phyloP scores from a whole-genome alignment of 2,888 invertebrate species.

The Odiellus spinosus region DNA sequence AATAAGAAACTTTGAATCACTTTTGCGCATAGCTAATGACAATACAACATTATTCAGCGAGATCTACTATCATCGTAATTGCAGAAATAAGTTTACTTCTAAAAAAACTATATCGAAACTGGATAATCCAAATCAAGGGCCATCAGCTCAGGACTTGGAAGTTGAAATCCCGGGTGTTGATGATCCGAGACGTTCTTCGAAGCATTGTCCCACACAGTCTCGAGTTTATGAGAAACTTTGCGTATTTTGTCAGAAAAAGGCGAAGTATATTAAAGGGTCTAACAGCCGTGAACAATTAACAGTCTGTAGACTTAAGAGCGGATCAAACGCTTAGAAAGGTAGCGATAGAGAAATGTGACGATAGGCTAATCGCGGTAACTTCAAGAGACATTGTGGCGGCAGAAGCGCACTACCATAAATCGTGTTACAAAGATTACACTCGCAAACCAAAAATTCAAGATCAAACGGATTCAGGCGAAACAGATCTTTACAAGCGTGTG shows the following conservation, averaged over 20 bases:
- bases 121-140: neutral
- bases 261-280: neutral
- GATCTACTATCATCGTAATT: neutral
- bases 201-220: neutral
- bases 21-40: neutral
- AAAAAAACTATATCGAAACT: neutral
- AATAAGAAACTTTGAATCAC: neutral
- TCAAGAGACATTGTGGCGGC: neutral
- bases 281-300: neutral
- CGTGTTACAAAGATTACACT: neutral
- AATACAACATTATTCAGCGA: too few relatives aligned
- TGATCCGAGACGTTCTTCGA: neutral
- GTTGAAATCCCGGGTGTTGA: neutral
- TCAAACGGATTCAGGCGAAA: too few relatives aligned
- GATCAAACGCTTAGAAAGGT: neutral
- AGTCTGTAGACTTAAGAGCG: neutral
- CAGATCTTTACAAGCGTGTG: too few relatives aligned
- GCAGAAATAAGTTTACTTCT: neutral
- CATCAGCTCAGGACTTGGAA: neutral
- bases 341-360: neutral
- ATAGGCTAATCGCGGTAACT: neutral
- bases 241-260: neutral
- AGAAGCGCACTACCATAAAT: neutral
- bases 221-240: neutral
- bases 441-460: neutral